These are phyloP conservation scores for Tachypleus tridentatus DNA, from an alignment of 1,140 invertebrate genomes.

Conservation along the genomic window DNA sequence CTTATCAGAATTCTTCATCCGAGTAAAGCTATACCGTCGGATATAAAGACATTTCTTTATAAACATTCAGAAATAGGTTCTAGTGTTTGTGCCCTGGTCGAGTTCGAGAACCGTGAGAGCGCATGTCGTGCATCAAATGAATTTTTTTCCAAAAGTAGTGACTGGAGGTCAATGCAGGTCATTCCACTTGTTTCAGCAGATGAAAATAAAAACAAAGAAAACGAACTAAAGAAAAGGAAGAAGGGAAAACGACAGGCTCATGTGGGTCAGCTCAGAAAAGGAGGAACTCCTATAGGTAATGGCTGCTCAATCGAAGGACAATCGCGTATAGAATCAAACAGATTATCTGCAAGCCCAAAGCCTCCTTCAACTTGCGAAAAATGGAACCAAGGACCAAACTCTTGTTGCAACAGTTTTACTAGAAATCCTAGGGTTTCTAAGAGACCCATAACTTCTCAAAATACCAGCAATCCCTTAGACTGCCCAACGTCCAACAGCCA, in stretches of 20 bases:
- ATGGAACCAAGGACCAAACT: background rate
- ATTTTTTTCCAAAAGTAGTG: too few relatives aligned
- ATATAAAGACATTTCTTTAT: slow-evolving; percentile 8
- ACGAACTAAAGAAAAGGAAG: background rate
- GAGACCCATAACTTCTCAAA: slow-evolving; percentile 73
- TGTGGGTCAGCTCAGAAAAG: background rate
- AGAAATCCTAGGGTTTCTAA: slow-evolving; percentile 45
- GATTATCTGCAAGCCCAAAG: background rate
- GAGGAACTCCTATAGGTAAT: background rate
- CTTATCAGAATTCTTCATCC: slow-evolving; percentile 11
- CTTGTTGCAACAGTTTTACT: background rate
- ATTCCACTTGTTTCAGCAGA: background rate
- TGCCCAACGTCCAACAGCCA: slow-evolving; percentile 36
- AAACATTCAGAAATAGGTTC: slow-evolving; percentile 49
- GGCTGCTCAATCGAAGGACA: background rate
- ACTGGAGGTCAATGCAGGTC: too few relatives aligned
- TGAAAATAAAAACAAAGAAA: background rate
- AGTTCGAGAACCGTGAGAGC: slow-evolving; percentile 39
- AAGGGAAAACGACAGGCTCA: background rate
- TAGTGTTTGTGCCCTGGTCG: slow-evolving; percentile 73
- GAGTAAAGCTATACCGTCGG: slow-evolving; percentile 37
- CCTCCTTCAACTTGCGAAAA: background rate
- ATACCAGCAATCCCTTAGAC: slow-evolving; percentile 73
- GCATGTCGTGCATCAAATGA: background rate
- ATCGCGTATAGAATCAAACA: background rate